Percentiles rank a stretch among this genome's conserved stretches.
Conservation (phyloP, 2,888 invertebrate species). For the Drosophila emarginata region DNA sequence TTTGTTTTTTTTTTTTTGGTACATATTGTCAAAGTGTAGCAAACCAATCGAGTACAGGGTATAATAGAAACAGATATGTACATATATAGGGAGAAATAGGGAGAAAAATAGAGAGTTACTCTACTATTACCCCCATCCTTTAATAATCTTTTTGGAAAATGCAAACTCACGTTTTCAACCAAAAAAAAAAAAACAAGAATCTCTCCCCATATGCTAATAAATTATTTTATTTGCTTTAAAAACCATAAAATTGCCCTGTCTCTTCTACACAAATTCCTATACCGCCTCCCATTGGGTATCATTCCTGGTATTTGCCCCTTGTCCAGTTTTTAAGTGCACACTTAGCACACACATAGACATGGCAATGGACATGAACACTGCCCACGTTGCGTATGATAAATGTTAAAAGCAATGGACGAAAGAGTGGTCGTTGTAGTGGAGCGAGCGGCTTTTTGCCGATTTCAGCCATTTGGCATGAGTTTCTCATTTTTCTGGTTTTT, state of each 20-base stretch:
- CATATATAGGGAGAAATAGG: no score
- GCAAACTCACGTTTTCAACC: slow-evolving; percentile 7
- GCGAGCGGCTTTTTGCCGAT: slow-evolving; percentile 19
- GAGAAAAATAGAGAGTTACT: neutral
- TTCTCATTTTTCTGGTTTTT: neutral
- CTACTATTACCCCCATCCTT: neutral
- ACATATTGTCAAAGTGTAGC: no score
- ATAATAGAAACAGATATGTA: no score
- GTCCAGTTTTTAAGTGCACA: slow-evolving; percentile 43
- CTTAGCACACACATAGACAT: slow-evolving; percentile 28
- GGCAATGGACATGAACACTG: slow-evolving; percentile 5
- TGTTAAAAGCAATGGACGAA: slow-evolving; percentile 46
- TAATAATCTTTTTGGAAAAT: slow-evolving; percentile 8
- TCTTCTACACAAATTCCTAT: neutral
- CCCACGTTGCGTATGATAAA: slow-evolving; percentile 45
- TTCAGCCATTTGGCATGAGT: slow-evolving; percentile 17
- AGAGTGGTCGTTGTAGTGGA: slow-evolving; percentile 20
- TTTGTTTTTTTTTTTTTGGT: no score
- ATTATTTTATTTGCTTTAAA: slow-evolving; percentile 51
- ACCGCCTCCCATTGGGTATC: neutral
- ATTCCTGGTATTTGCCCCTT: neutral
- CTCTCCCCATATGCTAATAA: slow-evolving; percentile 46
- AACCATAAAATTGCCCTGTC: slow-evolving; percentile 37
- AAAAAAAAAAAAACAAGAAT: slow-evolving; percentile 7
- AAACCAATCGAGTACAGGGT: no score